These are phyloP conservation scores for Himantopus leucocephalus DNA, from an alignment of 2,113 vertebrate genomes.

Conservation along the genomic window DNA sequence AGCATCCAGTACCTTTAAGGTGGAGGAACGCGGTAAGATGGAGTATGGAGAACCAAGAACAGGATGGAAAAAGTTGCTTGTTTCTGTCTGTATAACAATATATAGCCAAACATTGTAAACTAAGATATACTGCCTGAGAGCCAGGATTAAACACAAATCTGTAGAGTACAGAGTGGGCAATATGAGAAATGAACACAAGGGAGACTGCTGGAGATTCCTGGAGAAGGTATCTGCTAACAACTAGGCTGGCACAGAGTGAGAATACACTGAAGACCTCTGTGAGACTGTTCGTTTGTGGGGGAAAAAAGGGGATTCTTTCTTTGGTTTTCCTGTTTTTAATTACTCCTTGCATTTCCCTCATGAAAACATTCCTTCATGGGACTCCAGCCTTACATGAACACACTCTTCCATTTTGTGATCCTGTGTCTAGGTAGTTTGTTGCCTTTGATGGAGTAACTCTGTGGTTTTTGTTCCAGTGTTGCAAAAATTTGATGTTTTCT, in stretches of 20 bases:
- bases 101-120: neutral
- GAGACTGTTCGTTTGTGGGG: neutral
- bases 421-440: neutral
- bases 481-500: conserved; percentile 40
- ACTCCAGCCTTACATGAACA: neutral
- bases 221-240: neutral
- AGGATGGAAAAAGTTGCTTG: neutral
- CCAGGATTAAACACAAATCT: neutral
- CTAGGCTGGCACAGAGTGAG: neutral
- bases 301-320: fast-evolving
- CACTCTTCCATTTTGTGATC: neutral
- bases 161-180: neutral
- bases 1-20: conserved; percentile 54
- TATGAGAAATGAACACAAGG: neutral
- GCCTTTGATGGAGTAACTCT: neutral
- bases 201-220: neutral
- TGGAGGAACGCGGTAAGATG: conserved; percentile 64
- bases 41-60: neutral
- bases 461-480: conserved; percentile 17
- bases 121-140: neutral
- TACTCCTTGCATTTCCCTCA: neutral
- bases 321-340: neutral
- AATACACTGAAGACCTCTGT: neutral
- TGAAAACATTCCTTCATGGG: neutral
- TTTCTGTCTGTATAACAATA: neutral